Conservation (phyloP, 2,113 vertebrate genomes). For the Planiliza haematocheilus region DNA sequence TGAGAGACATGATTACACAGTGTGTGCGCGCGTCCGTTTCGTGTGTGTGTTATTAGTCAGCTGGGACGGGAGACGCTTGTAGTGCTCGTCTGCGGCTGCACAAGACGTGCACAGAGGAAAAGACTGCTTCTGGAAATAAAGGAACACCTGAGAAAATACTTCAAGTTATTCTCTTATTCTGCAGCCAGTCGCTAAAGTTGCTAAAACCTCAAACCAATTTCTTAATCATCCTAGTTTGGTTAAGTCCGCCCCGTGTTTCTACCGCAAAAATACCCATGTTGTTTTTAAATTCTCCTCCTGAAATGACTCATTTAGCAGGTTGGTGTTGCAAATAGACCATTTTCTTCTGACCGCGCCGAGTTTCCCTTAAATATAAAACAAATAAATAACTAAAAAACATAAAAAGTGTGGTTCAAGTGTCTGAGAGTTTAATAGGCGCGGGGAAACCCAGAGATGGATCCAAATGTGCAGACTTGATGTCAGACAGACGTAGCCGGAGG, state of each 20-base stretch:
- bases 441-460: constrained; percentile 60
- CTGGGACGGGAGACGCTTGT: constrained; percentile 4
- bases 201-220: background rate
- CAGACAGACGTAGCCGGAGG: constrained; percentile 51
- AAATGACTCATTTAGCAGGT: background rate
- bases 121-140: background rate
- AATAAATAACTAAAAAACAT: background rate
- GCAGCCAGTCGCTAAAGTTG: background rate
- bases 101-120: background rate
- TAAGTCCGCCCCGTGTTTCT: background rate
- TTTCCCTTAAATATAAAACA: background rate
- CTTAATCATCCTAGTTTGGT: background rate
- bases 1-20: background rate
- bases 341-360: constrained; percentile 39
- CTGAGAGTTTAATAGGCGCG: constrained; percentile 57
- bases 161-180: background rate
- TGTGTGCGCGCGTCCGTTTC: too few relatives aligned
- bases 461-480: constrained; percentile 49
- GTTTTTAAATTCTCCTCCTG: too few relatives aligned
- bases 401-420: constrained; percentile 52
- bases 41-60: background rate
- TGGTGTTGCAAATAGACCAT: background rate
- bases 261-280: background rate
- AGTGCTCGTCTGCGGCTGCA: background rate
- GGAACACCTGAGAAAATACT: constrained; percentile 39